Evolutionary conservation across 1,140 invertebrate species (phyloP).

Genomic region (Mizuhopecten yessoensis): DNA sequence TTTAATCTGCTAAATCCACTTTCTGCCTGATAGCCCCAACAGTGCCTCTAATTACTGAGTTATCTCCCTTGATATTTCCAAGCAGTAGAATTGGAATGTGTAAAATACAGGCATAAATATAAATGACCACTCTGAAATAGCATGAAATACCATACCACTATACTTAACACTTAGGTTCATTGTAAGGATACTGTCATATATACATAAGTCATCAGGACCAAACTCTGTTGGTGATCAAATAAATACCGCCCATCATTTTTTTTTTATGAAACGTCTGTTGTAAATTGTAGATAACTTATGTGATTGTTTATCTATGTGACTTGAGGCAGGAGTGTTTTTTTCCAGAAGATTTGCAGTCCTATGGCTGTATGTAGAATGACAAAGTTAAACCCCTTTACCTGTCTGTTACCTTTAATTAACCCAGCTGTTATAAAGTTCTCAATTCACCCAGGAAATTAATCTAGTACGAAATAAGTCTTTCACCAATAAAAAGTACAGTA

Average conservation of each 20-base stretch:
- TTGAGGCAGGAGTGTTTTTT: too few species aligned
- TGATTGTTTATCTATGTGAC: too few species aligned
- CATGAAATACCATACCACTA: slow-evolving; percentile 23
- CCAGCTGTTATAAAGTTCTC: too few species aligned
- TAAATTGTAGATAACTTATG: too few species aligned
- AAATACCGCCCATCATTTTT: too few species aligned
- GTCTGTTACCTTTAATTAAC: not conserved
- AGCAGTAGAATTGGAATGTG: not conserved
- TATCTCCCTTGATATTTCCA: slow-evolving; percentile 38
- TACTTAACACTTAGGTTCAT: not conserved
- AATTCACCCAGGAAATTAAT: not conserved
- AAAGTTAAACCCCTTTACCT: not conserved
- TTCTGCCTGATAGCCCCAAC: not conserved
- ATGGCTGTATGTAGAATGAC: not conserved
- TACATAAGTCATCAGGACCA: not conserved
- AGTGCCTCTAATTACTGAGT: too few species aligned
- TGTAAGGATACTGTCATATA: not conserved
- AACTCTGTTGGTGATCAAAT: too few species aligned
- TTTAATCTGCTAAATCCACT: not conserved
- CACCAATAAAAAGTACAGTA: slow-evolving; percentile 5
- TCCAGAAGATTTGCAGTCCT: not conserved
- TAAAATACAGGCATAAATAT: slow-evolving; percentile 28
- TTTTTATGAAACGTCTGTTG: too few species aligned
- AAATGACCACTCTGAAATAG: not conserved
- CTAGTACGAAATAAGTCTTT: not conserved